Percentiles rank a stretch among this genome's conserved stretches.
Evolutionary conservation across 2,888 invertebrate genomes (phyloP).

Genomic region (Scaptomyza flava): DNA sequence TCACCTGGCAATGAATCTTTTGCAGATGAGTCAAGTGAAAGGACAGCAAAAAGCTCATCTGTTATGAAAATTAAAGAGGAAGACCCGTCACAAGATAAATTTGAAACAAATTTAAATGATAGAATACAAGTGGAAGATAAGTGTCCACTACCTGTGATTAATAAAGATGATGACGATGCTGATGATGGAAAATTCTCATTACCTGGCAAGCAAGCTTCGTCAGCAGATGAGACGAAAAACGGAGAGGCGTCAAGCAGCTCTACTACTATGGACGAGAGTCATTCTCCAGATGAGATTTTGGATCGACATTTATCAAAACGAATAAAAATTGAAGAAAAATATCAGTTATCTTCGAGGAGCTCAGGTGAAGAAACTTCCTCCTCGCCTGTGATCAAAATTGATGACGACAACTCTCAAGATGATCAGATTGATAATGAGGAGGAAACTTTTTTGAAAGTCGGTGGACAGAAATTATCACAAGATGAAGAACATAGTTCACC

Average conservation of each 20-base stretch:
- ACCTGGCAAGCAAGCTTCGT: not conserved
- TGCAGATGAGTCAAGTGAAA: not conserved
- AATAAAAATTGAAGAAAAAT: not conserved
- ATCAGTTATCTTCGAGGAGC: not conserved
- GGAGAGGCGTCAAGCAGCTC: not conserved
- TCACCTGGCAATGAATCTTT: not conserved
- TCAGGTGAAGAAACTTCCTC: constrained; percentile 10
- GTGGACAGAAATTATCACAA: constrained; percentile 14
- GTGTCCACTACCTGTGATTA: not conserved
- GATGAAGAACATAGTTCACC: constrained; percentile 21
- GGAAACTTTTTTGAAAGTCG: constrained; percentile 9
- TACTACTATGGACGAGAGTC: not conserved
- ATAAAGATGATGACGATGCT: constrained; percentile 1
- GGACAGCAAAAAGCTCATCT: not conserved
- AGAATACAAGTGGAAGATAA: constrained; percentile 8
- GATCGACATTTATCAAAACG: not conserved
- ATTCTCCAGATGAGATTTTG: not conserved
- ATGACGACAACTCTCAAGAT: constrained; percentile 6
- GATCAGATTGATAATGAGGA: not conserved
- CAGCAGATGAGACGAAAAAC: constrained; percentile 6
- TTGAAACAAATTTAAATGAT: not conserved
- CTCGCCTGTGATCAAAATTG: constrained; percentile 14
- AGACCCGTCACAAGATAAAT: not conserved
- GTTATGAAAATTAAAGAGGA: not conserved
- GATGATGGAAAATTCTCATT: not conserved